Percentiles rank a stretch among this genome's conserved stretches.
phyloP scores from a whole-genome alignment of 1,140 invertebrate species.

The Magallana gigas region DNA sequence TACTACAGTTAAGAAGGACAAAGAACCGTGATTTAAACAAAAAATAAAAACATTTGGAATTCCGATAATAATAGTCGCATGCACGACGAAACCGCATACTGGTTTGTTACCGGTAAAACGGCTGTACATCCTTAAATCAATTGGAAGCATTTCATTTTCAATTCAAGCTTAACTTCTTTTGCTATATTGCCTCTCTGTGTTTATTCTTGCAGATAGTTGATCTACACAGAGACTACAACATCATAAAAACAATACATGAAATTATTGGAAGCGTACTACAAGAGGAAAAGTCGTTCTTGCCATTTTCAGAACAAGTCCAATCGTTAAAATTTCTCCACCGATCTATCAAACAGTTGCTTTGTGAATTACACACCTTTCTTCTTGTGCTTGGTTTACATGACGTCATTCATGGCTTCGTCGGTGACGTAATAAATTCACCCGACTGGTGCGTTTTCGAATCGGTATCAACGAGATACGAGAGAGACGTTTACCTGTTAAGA shows the following conservation, averaged over 20 bases:
- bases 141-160: not conserved
- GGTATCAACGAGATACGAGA: not conserved
- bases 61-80: too few relatives aligned
- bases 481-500: not conserved
- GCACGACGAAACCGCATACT: too few relatives aligned
- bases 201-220: not conserved
- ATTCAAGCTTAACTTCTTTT: not conserved
- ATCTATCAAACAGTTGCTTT: not conserved
- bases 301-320: not conserved
- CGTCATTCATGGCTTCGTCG: not conserved
- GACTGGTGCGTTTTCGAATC: constrained; percentile 10
- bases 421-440: not conserved
- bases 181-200: too few relatives aligned
- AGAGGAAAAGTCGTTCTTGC: not conserved
- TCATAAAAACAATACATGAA: not conserved
- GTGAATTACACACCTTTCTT: constrained; percentile 26
- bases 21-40: too few relatives aligned
- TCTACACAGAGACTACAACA: not conserved
- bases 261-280: not conserved
- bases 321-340: not conserved
- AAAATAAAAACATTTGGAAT: too few relatives aligned
- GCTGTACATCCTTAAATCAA: too few relatives aligned
- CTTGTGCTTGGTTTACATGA: not conserved
- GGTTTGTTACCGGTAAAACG: too few relatives aligned
- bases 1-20: too few relatives aligned